These are phyloP conservation scores for Sitophilus oryzae DNA, from an alignment of 1,140 invertebrate genomes.

Conservation along the genomic window DNA sequence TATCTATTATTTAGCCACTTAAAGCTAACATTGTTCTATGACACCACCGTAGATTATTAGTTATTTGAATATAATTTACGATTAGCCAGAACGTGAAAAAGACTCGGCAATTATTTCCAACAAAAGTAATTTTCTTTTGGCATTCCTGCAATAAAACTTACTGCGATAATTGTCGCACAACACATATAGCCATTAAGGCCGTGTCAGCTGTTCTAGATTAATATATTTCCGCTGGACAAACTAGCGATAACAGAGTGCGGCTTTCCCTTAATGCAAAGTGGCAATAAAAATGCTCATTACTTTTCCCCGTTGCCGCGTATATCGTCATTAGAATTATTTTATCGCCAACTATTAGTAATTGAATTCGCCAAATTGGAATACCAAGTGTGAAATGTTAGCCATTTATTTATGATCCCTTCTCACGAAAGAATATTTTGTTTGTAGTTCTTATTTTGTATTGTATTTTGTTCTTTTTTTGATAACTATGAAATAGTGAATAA, in stretches of 20 bases:
- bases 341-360: slow-evolving; percentile 19
- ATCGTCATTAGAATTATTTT: slow-evolving; percentile 19
- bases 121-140: background rate
- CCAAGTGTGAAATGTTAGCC: slow-evolving; percentile 19
- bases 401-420: slow-evolving; percentile 5
- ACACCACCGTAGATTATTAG: too few relatives aligned
- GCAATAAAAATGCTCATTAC: slow-evolving; percentile 19
- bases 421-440: too few relatives aligned
- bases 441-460: too few relatives aligned
- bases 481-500: too few relatives aligned
- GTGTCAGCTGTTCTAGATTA: background rate
- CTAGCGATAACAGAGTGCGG: background rate
- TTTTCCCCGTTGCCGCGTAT: slow-evolving; percentile 10
- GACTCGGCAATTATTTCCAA: background rate
- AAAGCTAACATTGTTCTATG: too few relatives aligned
- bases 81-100: too few relatives aligned
- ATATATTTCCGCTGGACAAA: background rate
- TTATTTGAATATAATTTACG: too few relatives aligned
- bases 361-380: slow-evolving; percentile 20
- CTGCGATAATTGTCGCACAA: background rate
- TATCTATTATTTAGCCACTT: too few relatives aligned
- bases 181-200: background rate
- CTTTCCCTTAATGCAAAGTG: slow-evolving; percentile 6
- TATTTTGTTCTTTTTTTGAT: too few relatives aligned
- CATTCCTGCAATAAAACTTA: background rate